Evolutionary conservation across 1,140 invertebrate species (phyloP), one percentile per base, ranked within the genome.

Genomic region (Neuroterus valhalla): DNA sequence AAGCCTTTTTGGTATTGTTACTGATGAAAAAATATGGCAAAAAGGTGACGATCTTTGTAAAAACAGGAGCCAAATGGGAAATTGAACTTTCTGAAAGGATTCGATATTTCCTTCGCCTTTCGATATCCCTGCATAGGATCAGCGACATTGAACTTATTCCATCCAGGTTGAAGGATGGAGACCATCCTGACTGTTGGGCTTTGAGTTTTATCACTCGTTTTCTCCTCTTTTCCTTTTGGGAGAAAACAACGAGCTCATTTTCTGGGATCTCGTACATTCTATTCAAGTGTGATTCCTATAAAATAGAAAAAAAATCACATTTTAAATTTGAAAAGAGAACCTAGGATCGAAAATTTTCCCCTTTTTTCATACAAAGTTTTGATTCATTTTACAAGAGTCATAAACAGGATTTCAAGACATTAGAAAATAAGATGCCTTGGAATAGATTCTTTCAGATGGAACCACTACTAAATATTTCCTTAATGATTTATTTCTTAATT

Each of bases 1-100:
- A 86, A 50, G 92, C 91, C 74, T 92, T 91, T 73, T 92, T 92
- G 0, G 94, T 94, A 76, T 94, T 93, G 87, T 98, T 98, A 68
- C 92, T 91, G 0, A 97, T 92, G 68, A 96, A 91, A 88, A 96
- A 97, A 89, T 95, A 96, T 0, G 96, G 96, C 15, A 96, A 90
- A 31, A 97, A 93, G 0, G 95, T 96, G 4, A 97, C 93, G 23
- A 97, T 95, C 86, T 96, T 97, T 0, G 96, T 97, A 42, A 96
- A 87, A 77, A 93, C 91, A 0, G 94, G 93, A 50, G 93, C 93
- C 19, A 94, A 90, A 71, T 93, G 91, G 2, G 94, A 94, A 31
- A 93, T 86, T 3, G 90, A 91, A 21, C 93, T 92, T 80, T 92
- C 91, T 23, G 91, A 86, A 26, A 93, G 82, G 72, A 92, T 91